These are phyloP conservation scores for Vollenhovia emeryi DNA, from an alignment of 1,140 invertebrate species.

Conservation along the genomic window DNA sequence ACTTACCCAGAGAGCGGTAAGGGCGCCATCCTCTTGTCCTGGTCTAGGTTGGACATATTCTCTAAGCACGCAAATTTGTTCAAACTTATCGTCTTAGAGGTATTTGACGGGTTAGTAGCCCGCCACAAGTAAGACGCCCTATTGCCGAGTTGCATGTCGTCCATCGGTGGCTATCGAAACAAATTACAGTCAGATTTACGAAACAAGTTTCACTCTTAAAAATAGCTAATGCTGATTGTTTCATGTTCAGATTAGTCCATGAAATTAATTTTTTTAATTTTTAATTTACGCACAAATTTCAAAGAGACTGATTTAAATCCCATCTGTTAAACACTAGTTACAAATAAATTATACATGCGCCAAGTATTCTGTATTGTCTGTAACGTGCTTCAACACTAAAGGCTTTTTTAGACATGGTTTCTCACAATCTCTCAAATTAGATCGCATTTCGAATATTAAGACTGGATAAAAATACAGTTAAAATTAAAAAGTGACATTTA, in stretches of 20 bases:
- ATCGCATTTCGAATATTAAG: not conserved
- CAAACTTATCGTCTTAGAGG: conserved; percentile 71
- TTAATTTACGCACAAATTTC: no score
- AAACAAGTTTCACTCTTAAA: not conserved
- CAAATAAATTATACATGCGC: no score
- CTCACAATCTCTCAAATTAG: not conserved
- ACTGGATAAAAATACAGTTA: not conserved
- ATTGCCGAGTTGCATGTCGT: conserved; percentile 84
- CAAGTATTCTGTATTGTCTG: no score
- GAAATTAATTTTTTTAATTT: no score
- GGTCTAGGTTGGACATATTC: conserved; percentile 77
- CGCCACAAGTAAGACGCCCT: conserved; percentile 80
- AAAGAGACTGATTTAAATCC: no score
- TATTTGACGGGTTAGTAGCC: conserved; percentile 61
- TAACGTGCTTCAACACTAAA: no score
- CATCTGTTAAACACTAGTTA: no score
- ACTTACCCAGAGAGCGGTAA: conserved; percentile 82
- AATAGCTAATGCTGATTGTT: not conserved
- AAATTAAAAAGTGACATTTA: not conserved
- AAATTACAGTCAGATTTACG: no score
- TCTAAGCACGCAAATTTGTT: conserved; percentile 85
- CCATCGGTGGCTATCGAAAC: conserved; percentile 79
- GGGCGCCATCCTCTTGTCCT: conserved; percentile 80
- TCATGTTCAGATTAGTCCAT: not conserved
- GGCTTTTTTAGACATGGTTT: no score